A percentile compares a stretch with the other conserved stretches of the same genome.
phyloP scores from a whole-genome alignment of 2,797 vertebrate genomes.

The Sebastes melanostomus region DNA sequence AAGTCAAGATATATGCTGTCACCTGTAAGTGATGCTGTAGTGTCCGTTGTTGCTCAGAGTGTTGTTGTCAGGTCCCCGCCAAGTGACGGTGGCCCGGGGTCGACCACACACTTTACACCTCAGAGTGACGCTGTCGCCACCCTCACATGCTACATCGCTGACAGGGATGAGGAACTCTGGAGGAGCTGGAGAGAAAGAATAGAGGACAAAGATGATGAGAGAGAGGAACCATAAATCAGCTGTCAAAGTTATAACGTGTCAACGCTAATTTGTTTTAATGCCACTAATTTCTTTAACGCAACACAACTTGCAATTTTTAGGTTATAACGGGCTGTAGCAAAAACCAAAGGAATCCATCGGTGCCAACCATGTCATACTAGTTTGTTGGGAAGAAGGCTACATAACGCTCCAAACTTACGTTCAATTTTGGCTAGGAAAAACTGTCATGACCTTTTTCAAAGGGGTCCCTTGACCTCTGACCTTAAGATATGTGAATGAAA shows the following conservation, averaged over 20 bases:
- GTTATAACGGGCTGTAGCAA: accelerated
- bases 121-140: constrained; percentile 91
- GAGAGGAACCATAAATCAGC: background rate
- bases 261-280: no score
- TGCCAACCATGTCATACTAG: no score
- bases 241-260: no score
- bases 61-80: constrained; percentile 94
- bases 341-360: no score
- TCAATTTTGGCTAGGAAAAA: accelerated
- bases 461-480: no score
- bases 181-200: constrained; percentile 80
- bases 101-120: constrained; percentile 94
- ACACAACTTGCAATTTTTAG: no score
- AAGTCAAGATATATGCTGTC: background rate
- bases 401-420: no score
- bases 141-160: constrained; percentile 91
- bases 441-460: no score
- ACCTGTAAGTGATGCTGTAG: constrained; percentile 93
- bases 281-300: no score
- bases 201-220: background rate
- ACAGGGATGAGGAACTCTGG: constrained; percentile 93
- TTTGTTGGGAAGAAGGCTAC: no score
- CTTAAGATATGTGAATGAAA: accelerated
- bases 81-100: constrained; percentile 90
- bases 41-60: constrained; percentile 88